Evolutionary conservation across 2,113 vertebrate genomes (phyloP).

Genomic region (Serilophus lunatus): DNA sequence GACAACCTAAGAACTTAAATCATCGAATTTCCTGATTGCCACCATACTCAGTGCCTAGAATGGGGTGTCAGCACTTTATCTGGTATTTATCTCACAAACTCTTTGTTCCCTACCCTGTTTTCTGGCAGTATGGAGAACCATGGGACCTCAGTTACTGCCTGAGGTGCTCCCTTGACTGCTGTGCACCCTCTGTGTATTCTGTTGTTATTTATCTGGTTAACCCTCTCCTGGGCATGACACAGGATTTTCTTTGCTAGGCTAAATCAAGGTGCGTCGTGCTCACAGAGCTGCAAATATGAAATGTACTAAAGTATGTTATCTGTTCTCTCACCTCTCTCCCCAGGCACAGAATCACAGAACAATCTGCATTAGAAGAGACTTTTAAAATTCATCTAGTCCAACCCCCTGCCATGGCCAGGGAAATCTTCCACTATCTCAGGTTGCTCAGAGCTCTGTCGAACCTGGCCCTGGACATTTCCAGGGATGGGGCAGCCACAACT

Average conservation of each 20-base stretch:
- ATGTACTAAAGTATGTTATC: background rate
- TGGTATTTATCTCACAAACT: background rate
- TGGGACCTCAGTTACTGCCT: background rate
- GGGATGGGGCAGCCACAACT: background rate
- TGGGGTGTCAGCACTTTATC: background rate
- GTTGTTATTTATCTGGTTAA: background rate
- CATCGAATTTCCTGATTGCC: background rate
- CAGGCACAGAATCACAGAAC: background rate
- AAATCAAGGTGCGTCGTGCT: background rate
- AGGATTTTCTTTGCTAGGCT: background rate
- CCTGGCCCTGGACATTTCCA: background rate
- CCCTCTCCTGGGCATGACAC: background rate
- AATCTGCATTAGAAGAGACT: background rate
- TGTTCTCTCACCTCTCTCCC: background rate
- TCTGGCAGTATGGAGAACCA: background rate
- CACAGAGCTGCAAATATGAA: background rate
- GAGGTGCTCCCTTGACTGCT: background rate
- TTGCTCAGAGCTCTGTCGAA: rapidly evolving
- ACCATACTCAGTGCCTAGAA: background rate
- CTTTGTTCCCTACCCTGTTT: background rate
- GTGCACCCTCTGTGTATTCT: background rate
- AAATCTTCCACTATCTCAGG: background rate
- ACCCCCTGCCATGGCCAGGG: background rate
- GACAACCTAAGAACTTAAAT: background rate
- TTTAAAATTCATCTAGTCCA: background rate